Percentiles rank a stretch among this genome's conserved stretches.
Conservation (phyloP, 2,888 invertebrate genomes). For the Pyrgus malvae region DNA sequence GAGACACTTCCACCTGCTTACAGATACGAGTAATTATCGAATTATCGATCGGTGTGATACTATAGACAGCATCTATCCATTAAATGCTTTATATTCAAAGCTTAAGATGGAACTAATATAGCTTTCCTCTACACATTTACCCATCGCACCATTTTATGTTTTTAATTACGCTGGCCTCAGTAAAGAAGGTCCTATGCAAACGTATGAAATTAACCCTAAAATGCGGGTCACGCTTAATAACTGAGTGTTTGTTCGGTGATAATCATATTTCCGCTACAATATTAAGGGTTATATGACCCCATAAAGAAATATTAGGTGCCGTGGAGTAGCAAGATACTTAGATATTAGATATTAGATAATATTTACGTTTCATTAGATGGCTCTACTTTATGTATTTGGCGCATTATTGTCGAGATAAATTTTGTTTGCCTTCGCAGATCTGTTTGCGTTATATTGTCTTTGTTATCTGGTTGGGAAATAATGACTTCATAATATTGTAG, state of each 20-base stretch:
- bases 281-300: constrained; percentile 66
- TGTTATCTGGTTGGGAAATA: not conserved
- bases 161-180: constrained; percentile 40
- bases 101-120: too few relatives aligned
- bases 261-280: constrained; percentile 66
- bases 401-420: constrained; percentile 22
- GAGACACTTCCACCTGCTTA: too few relatives aligned
- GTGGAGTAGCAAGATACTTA: constrained; percentile 51
- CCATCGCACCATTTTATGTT: constrained; percentile 33
- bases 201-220: constrained; percentile 58
- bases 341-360: constrained; percentile 69
- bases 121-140: not conserved
- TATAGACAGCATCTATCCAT: too few relatives aligned
- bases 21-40: too few relatives aligned
- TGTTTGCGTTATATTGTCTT: constrained; percentile 1
- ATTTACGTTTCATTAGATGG: constrained; percentile 63
- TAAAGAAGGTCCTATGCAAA: constrained; percentile 47
- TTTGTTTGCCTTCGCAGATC: constrained; percentile 8
- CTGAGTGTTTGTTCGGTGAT: constrained; percentile 60
- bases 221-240: constrained; percentile 48
- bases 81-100: too few relatives aligned
- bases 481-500: not conserved
- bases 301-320: constrained; percentile 67
- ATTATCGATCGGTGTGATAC: too few relatives aligned
- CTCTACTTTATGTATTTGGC: constrained; percentile 43